Conservation (phyloP, 2,888 invertebrate species). For the Yponomeuta sedellus region DNA sequence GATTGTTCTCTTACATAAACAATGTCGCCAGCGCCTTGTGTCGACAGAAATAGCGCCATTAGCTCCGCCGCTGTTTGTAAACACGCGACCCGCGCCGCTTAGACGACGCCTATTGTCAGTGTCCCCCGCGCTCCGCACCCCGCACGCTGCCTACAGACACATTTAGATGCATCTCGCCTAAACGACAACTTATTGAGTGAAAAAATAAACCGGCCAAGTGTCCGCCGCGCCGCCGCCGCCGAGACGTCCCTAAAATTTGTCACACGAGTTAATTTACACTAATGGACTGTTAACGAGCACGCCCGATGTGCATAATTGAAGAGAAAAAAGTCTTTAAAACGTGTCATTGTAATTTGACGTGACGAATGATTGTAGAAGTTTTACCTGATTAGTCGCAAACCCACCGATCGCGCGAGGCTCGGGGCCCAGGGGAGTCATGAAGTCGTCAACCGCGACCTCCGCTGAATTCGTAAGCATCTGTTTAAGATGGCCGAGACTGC, state of each 20-base stretch:
- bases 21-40: constrained; percentile 31
- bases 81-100: constrained; percentile 36
- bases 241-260: constrained; percentile 43
- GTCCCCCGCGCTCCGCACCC: neutral
- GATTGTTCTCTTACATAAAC: constrained; percentile 34
- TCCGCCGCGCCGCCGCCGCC: constrained; percentile 29
- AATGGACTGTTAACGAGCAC: constrained; percentile 58
- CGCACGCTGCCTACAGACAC: neutral
- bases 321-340: constrained; percentile 9
- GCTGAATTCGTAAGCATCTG: too few relatives aligned
- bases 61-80: constrained; percentile 52
- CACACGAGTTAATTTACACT: constrained; percentile 58
- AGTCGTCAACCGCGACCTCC: too few relatives aligned
- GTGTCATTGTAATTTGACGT: neutral
- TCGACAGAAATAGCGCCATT: constrained; percentile 53
- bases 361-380: neutral
- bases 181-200: neutral
- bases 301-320: constrained; percentile 8
- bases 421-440: neutral
- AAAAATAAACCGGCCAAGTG: constrained; percentile 24
- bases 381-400: neutral
- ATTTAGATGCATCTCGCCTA: constrained; percentile 1
- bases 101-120: constrained; percentile 17
- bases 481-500: too few relatives aligned
- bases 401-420: neutral